phyloP scores from a whole-genome alignment of 2,888 invertebrate genomes.

The Idaea biselata region DNA sequence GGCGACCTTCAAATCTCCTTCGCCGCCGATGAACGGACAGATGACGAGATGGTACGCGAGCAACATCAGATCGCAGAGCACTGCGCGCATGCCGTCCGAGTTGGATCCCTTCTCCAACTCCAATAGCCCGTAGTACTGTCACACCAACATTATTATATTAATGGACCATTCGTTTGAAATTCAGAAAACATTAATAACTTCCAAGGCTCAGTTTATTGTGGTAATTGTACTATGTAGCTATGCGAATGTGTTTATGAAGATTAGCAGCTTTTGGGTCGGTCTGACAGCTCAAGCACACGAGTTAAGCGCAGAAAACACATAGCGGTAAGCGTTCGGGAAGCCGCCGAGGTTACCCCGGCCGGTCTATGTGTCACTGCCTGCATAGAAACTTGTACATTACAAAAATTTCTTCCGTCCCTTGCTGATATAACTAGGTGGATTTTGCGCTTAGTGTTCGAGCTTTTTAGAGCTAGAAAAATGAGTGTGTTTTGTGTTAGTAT shows the following conservation, averaged over 20 bases:
- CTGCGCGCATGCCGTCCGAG: conserved; percentile 88
- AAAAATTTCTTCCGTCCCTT: no score
- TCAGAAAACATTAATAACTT: no score
- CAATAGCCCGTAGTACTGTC: conserved; percentile 85
- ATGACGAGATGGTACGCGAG: conserved; percentile 93
- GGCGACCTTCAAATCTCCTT: conserved; percentile 89
- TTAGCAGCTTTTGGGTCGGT: neutral
- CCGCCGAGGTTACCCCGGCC: no score
- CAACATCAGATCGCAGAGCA: conserved; percentile 91
- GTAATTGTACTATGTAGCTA: no score
- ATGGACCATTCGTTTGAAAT: neutral
- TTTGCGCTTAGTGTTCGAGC: no score
- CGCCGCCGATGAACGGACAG: conserved; percentile 89
- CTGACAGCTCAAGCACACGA: neutral
- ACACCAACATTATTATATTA: conserved; percentile 26
- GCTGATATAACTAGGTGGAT: no score
- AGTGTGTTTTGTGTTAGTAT: no score
- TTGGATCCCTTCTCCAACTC: conserved; percentile 87
- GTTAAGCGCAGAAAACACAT: neutral
- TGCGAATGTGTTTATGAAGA: neutral
- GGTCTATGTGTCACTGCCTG: no score
- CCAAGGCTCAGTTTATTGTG: no score
- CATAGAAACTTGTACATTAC: no score
- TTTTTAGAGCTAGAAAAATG: no score
- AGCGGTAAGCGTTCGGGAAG: no score